These are phyloP conservation scores for Sebastes oblongus DNA, from an alignment of 2,797 vertebrate genomes.

Conservation along the genomic window DNA sequence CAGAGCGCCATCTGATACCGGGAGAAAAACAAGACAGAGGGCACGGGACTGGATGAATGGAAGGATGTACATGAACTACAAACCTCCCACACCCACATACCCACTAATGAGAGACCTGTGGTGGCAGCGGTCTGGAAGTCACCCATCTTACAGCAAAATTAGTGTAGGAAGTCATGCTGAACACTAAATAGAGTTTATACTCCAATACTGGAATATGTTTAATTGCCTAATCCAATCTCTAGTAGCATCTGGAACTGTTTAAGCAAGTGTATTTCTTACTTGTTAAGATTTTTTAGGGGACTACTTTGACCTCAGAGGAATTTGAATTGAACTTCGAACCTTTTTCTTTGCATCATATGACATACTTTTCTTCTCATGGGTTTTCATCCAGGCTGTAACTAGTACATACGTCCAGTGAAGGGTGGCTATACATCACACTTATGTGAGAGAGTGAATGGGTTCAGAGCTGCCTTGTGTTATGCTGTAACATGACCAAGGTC, in stretches of 20 bases:
- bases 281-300: slow-evolving; percentile 54
- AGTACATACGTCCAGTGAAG: slow-evolving; percentile 14
- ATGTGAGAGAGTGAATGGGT: slow-evolving; percentile 54
- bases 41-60: slow-evolving; percentile 39
- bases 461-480: slow-evolving; percentile 56
- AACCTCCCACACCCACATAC: slow-evolving; percentile 58
- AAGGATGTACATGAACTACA: slow-evolving; percentile 53
- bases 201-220: slow-evolving; percentile 59
- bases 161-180: slow-evolving; percentile 66
- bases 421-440: slow-evolving; percentile 38
- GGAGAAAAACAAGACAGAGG: slow-evolving; percentile 56
- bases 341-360: slow-evolving; percentile 40
- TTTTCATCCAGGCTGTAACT: slow-evolving; percentile 9
- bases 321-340: slow-evolving; percentile 45
- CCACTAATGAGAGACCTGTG: slow-evolving; percentile 68
- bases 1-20: slow-evolving; percentile 63
- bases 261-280: slow-evolving; percentile 65
- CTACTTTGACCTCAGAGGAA: slow-evolving; percentile 59
- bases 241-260: slow-evolving; percentile 74
- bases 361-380: slow-evolving; percentile 25
- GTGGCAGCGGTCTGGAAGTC: slow-evolving; percentile 63
- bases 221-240: slow-evolving; percentile 68
- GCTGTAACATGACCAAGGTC: slow-evolving; percentile 57
- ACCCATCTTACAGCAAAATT: slow-evolving; percentile 64
- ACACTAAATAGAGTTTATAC: slow-evolving; percentile 62